phyloP scores from a whole-genome alignment of 2,888 invertebrate species.

The Punctoribates punctum region DNA sequence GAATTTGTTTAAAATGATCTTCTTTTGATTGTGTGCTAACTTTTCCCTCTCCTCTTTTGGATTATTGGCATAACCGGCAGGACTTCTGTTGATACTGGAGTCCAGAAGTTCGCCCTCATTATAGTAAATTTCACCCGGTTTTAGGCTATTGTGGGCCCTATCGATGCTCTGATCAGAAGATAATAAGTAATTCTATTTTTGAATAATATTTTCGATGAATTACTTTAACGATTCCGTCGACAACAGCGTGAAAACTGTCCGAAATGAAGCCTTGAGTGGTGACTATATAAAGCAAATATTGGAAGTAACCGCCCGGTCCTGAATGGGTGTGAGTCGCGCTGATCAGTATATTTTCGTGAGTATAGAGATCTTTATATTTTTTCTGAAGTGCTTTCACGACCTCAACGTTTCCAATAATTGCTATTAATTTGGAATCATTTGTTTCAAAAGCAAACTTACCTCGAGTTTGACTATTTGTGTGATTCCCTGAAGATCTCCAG shows the following conservation, averaged over 20 bases:
- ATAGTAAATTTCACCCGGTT: conserved; percentile 67
- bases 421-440: background rate
- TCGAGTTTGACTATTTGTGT: conserved; percentile 71
- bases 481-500: conserved; percentile 82
- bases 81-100: conserved; percentile 85
- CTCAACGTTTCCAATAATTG: conserved; percentile 57
- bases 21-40: conserved; percentile 51
- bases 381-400: conserved; percentile 67
- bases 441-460: conserved; percentile 58
- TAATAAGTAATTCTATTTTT: background rate
- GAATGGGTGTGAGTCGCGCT: conserved; percentile 56
- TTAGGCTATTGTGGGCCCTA: conserved; percentile 69
- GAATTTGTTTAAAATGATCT: background rate
- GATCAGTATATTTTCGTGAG: conserved; percentile 74
- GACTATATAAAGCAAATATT: conserved; percentile 82
- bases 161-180: conserved; percentile 55
- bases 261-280: conserved; percentile 74
- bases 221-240: conserved; percentile 62
- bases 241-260: conserved; percentile 66
- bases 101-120: conserved; percentile 67
- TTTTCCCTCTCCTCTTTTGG: conserved; percentile 72
- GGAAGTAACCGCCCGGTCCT: conserved; percentile 65
- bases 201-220: conserved; percentile 43
- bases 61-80: conserved; percentile 76
- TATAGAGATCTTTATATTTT: conserved; percentile 67